Conservation (phyloP, 2,888 invertebrate genomes). For the Altica lythri region DNA sequence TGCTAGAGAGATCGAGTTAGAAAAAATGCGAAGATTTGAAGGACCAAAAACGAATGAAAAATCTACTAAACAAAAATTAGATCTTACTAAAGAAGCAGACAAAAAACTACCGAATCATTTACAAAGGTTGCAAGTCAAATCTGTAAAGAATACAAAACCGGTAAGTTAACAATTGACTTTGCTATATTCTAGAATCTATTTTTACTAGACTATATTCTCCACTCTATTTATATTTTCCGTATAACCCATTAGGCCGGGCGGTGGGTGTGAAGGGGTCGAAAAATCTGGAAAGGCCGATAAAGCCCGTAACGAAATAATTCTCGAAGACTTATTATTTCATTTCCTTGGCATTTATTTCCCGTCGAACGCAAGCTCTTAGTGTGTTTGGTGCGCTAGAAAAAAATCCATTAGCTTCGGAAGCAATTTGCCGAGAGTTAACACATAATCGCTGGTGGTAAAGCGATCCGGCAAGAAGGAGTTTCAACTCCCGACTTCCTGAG, state of each 20-base stretch:
- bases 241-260: no score
- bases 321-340: slow-evolving; percentile 26
- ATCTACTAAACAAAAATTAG: slow-evolving; percentile 14
- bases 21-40: slow-evolving; percentile 62
- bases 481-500: slow-evolving; percentile 14
- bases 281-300: slow-evolving; percentile 21
- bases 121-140: slow-evolving; percentile 69
- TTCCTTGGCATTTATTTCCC: slow-evolving; percentile 19
- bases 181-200: slow-evolving; percentile 3
- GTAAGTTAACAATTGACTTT: no score
- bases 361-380: slow-evolving; percentile 19
- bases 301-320: slow-evolving; percentile 26
- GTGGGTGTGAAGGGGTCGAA: no score
- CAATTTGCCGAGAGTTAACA: slow-evolving; percentile 57
- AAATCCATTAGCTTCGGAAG: slow-evolving; percentile 56
- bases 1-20: slow-evolving; percentile 79
- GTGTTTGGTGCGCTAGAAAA: slow-evolving; percentile 31
- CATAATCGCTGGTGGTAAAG: slow-evolving; percentile 51
- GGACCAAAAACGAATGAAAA: slow-evolving; percentile 16
- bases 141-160: slow-evolving; percentile 47
- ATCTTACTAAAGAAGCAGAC: slow-evolving; percentile 40
- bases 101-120: slow-evolving; percentile 69
- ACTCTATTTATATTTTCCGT: no score
- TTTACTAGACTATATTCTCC: neutral
- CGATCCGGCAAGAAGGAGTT: slow-evolving; percentile 34